A percentile compares a stretch with the other conserved stretches of the same genome.
phyloP scores from a whole-genome alignment of 2,113 vertebrate genomes.

The Dendropsophus ebraccatus region DNA sequence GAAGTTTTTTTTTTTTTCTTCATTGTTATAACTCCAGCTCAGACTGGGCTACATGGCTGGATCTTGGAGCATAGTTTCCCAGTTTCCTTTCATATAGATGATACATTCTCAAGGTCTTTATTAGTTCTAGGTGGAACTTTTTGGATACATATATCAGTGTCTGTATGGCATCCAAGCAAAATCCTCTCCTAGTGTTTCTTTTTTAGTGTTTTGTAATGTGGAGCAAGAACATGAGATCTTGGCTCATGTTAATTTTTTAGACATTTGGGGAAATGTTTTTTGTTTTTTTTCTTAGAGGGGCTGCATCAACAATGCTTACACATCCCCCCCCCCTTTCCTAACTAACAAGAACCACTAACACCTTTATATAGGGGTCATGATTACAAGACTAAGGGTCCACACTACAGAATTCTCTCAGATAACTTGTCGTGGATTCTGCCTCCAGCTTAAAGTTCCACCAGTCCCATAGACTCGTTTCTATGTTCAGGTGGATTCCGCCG shows the following conservation, averaged over 20 bases:
- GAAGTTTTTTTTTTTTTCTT: slow-evolving; percentile 3
- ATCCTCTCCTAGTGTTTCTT: background rate
- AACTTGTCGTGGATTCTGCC: no score
- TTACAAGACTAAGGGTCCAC: no score
- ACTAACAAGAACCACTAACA: no score
- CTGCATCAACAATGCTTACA: no score
- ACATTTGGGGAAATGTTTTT: no score
- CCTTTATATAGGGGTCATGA: no score
- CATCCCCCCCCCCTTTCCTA: no score
- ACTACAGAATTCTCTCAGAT: no score
- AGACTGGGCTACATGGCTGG: background rate
- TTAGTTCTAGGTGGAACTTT: background rate
- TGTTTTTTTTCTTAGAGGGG: no score
- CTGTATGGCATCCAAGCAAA: background rate
- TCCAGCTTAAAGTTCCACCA: no score
- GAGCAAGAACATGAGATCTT: background rate
- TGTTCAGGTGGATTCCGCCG: no score
- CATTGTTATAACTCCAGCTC: slow-evolving; percentile 6
- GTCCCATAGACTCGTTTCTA: no score
- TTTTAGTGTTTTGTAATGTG: background rate
- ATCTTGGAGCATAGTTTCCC: background rate
- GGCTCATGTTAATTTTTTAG: background rate
- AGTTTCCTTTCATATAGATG: background rate
- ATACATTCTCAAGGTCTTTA: background rate
- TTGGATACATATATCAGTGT: background rate